Evolutionary conservation across 2,888 invertebrate species (phyloP), one percentile per base, ranked within the genome.

Genomic region (Silvanus unidentatus): DNA sequence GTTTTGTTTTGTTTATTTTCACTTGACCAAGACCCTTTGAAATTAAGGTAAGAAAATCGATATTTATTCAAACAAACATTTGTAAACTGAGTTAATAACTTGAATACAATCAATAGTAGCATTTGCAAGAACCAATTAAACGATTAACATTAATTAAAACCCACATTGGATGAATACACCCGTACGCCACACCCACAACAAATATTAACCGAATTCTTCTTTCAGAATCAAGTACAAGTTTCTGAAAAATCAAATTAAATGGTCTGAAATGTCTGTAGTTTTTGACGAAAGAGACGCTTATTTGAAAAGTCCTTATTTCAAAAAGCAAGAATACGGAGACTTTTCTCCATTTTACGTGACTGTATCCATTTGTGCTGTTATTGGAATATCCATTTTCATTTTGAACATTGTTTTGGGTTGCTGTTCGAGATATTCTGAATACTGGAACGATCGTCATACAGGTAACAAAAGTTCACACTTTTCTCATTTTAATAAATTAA

Each of bases 281-380:
- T 61, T 64, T 43, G 77, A 78, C 64, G 79, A 82, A 56, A 77
- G 77, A 58, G 70, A 75, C 43, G 80, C 75, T 49, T 83, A 79
- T 68, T 68, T 75, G 67, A 76, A 78, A 53, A 82, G 81, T 69
- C 80, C 81, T 36, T 80, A 77, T 59, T 81, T 77, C 54, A 73
- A 72, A 50, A 74, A 76, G 51, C 76, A 73, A 58, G 73, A 75
- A 50, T 79, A 76, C 70, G 85, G 88, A 48, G 85, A 91, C 71
- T 92, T 85, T 65, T 84, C 86, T n/a, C 80, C 85, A 36, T 92
- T 93, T 74, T 92, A 92, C 75, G 81, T 88, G 57, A 79, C 83
- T 12, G 84, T 92, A 52, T 81, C 85, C 16, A 79, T 92, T 66
- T 86, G 88, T 69, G 79, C 88, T 3, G 74, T 89, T 30, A 69